Base-by-base conservation (phyloP, 2,113 vertebrate genomes). In the Myodes glareolus region DNA sequence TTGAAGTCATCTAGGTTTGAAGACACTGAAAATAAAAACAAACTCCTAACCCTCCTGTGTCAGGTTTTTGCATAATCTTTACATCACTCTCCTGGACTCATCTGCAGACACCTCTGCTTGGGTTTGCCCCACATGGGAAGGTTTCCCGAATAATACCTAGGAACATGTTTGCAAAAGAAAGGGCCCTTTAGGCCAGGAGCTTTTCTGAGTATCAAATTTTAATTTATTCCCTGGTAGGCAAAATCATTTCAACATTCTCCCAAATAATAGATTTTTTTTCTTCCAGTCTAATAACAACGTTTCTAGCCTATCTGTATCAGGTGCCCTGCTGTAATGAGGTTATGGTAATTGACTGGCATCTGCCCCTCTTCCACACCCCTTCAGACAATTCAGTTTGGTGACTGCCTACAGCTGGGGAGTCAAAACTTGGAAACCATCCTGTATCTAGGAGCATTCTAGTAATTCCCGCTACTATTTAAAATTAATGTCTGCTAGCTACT, bases 381-480 rank as follows among this genome's bases (percentile, higher is more conserved):
- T 58, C 47, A 92, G 89, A 73, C 85, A 92, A 89, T 86, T 94
- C 91, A 6, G 47, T 82, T 87, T 91, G 73, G 87, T 95, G 93
- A 94, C 47, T 96, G 61, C 47, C 91, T 93, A 86, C 84, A 92
- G 42, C 96, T 96, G 87, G 90, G 78, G 55, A 95, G 91, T 91
- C 52, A 85, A 86, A 95, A 84, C 91, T 95, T 91, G 63, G 61
- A 92, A 82, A 21, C 39, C 96, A 42, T 91, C 88, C 65, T 89
- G 8, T 84, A 31, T 78, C 61, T 65, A 91, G 36, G 73, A 94
- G 45, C 65, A 85, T 88, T 90, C 58, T 91, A 90, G 65, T 73
- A 94, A 97, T 95, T 97, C 61, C 47, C 77, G 80, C 94, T 75
- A 92, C 70, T 55, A 63, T 96, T 97, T 96, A 96, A 96, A 95